Base-by-base conservation (phyloP, 2,888 invertebrate species). In the Sisyra nigra region DNA sequence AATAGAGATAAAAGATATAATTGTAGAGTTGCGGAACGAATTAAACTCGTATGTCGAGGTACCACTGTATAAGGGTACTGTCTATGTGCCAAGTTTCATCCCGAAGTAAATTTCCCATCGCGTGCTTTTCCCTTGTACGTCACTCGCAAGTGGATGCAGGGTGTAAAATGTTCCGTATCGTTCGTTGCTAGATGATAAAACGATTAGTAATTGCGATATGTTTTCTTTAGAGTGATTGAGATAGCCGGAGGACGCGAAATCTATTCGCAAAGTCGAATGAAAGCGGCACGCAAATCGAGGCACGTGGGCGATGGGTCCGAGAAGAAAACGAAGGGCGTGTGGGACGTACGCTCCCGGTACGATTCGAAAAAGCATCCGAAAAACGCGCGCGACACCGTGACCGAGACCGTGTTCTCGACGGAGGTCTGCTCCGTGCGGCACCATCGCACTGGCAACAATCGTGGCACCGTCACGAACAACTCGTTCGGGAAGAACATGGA, bases 231-330 rank as follows among this genome's bases (percentile, higher is more conserved):
- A 60, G 81, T 82, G 60, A 76, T 77, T 55, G 76, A 77, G 63
- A 76, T 77, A 54, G 86, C 87, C 44, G 87, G 87, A 52, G 87
- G 86, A 46, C 71, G 85, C 46, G 86, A 87, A 63, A 71, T 86
- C 48, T 85, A 80, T 62, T 85, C 85, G 33, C 82, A 84, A 61
- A 85, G 83, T 60, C 68, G 84, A 54, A 80, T 78, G 55, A 82
- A 84, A 64, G 81, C 83, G 42, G 72, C 77, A 42, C 71, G 81
- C 51, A 82, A 81, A 61, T 69, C 79, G 50, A 69, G 80, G 33
- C 77, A 66, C 49, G 59, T 54, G 36, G 52, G 50, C 40, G 47
- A 51, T 41, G 52, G 50, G 37, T 60, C 60, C 48, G 59, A 38
- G 17, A 41, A 42, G 29, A 44, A 44, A 11, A 7, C 24, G 24